Percentiles rank a stretch among this genome's conserved stretches.
Conservation (phyloP, 2,113 vertebrate genomes). For the Reinhardtius hippoglossoides region DNA sequence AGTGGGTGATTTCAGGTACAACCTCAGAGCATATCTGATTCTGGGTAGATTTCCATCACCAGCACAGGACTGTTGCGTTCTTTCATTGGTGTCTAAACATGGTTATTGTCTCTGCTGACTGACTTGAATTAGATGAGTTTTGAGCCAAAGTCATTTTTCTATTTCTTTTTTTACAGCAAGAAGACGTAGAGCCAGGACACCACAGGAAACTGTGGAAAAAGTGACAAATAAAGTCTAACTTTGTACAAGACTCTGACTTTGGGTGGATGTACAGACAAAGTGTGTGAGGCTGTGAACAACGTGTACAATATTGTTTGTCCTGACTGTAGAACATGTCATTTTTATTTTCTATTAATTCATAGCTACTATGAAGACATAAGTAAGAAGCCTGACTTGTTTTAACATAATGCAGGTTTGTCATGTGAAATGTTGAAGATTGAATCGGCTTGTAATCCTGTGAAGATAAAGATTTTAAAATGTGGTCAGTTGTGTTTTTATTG, state of each 20-base stretch:
- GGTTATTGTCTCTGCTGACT: too few relatives aligned
- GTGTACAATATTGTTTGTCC: background rate
- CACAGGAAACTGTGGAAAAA: conserved; percentile 3
- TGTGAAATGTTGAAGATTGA: background rate
- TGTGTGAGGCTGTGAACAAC: background rate
- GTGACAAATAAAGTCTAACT: conserved; percentile 13
- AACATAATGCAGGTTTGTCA: background rate
- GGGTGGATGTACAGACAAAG: background rate
- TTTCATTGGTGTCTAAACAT: too few relatives aligned
- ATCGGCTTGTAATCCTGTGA: background rate
- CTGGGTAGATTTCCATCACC: too few relatives aligned
- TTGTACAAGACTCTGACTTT: background rate
- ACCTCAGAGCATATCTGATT: too few relatives aligned
- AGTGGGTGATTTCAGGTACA: too few relatives aligned
- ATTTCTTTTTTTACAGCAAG: conserved; percentile 36
- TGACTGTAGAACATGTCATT: background rate
- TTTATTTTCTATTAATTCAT: conserved; percentile 7
- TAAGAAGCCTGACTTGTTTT: background rate
- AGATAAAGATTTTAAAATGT: background rate
- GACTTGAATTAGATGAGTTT: too few relatives aligned
- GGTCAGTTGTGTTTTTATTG: conserved; percentile 1
- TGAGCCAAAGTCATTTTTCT: background rate
- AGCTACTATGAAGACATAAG: background rate
- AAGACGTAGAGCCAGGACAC: background rate
- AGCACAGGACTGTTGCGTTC: too few relatives aligned